Evolutionary conservation across 2,888 invertebrate genomes (phyloP).

Genomic region (Ophioninae sp.): DNA sequence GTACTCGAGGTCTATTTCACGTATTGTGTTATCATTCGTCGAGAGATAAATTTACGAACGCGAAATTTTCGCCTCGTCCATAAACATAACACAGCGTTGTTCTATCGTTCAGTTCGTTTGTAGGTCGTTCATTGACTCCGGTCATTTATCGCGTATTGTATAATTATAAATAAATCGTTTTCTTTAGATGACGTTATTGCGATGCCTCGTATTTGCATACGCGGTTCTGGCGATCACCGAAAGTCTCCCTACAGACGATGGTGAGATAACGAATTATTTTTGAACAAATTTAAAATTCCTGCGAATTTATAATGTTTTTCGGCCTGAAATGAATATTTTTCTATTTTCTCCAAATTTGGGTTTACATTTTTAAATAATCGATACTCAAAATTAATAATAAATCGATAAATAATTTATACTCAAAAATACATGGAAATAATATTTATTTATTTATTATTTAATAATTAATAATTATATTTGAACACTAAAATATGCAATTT

Average conservation of each 20-base stretch:
- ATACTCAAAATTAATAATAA: too few species aligned
- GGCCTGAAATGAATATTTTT: neutral
- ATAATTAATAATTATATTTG: neutral
- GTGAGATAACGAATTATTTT: constrained; percentile 29
- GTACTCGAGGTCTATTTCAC: too few species aligned
- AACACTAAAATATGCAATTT: neutral
- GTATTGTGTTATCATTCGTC: neutral
- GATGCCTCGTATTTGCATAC: constrained; percentile 27
- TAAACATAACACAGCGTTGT: too few species aligned
- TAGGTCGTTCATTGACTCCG: constrained; percentile 4
- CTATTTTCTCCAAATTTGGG: neutral
- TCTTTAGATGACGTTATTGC: constrained; percentile 48
- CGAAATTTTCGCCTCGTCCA: neutral
- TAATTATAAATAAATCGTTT: neutral
- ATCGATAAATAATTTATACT: too few species aligned
- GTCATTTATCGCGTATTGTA: neutral
- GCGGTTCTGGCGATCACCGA: neutral
- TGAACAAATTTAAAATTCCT: neutral
- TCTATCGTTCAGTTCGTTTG: neutral
- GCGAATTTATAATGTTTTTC: neutral
- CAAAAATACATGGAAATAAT: too few species aligned
- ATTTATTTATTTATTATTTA: too few species aligned
- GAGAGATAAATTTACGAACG: neutral
- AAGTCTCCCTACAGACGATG: neutral
- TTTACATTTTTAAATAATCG: neutral